Percentiles rank a stretch among this genome's conserved stretches.
phyloP scores from a whole-genome alignment of 1,140 invertebrate species.

The Magallana angulata region DNA sequence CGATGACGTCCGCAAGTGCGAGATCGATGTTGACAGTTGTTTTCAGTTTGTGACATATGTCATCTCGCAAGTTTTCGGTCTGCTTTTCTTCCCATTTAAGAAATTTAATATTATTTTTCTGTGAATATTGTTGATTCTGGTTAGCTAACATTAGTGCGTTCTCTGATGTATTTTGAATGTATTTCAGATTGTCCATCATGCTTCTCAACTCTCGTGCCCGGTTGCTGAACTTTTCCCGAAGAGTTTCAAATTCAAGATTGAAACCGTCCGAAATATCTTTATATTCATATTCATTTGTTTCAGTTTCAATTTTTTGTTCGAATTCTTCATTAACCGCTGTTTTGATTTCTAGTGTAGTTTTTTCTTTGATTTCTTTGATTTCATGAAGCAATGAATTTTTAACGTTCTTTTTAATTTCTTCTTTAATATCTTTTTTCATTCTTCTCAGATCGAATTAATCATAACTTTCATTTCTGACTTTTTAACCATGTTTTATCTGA shows the following conservation, averaged over 20 bases:
- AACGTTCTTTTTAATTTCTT: not conserved
- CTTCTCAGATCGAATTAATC: not conserved
- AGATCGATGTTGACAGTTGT: too few relatives aligned
- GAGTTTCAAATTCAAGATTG: too few relatives aligned
- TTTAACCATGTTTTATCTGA: not conserved
- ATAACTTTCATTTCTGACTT: not conserved
- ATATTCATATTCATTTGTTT: too few relatives aligned
- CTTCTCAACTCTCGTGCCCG: not conserved
- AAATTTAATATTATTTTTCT: too few relatives aligned
- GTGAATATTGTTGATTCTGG: not conserved
- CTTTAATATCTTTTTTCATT: not conserved
- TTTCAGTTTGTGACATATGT: too few relatives aligned
- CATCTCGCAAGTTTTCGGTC: too few relatives aligned
- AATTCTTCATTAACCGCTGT: too few relatives aligned
- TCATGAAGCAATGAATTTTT: not conserved
- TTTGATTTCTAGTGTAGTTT: too few relatives aligned
- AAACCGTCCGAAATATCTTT: too few relatives aligned
- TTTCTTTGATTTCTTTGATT: not conserved
- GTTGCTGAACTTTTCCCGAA: not conserved
- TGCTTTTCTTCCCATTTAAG: too few relatives aligned
- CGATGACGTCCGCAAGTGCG: too few relatives aligned
- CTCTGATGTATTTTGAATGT: not conserved
- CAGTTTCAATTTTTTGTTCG: too few relatives aligned
- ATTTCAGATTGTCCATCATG: not conserved
- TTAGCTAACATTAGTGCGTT: not conserved